Conservation (phyloP, 2,113 vertebrate species). For the Carassius carassius region DNA sequence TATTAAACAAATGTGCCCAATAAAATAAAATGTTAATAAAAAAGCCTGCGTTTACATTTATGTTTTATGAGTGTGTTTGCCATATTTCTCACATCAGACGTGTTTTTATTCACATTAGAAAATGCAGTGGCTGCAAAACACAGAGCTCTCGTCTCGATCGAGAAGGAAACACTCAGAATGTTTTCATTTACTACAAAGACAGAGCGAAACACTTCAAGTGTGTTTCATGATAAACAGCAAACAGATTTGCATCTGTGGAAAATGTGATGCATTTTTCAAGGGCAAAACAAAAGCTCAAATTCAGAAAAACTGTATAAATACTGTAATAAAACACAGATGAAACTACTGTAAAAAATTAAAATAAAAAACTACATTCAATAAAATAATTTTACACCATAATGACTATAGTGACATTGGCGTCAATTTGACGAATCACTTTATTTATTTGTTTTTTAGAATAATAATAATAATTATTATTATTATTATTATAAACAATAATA, state of each 20-base stretch:
- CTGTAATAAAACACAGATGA: background rate
- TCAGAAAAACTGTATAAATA: too few relatives aligned
- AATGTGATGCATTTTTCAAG: conserved; percentile 60
- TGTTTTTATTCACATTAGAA: background rate
- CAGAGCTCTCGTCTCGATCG: conserved; percentile 14
- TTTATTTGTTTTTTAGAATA: too few relatives aligned
- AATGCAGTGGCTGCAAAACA: background rate
- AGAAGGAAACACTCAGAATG: conserved; percentile 8
- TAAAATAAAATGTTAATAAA: too few relatives aligned
- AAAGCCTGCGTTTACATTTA: background rate
- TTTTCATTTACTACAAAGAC: conserved; percentile 49
- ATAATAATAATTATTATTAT: background rate
- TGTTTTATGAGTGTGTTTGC: background rate
- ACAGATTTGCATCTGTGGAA: conserved; percentile 55
- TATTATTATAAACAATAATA: background rate
- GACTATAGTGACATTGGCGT: too few relatives aligned
- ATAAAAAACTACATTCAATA: background rate
- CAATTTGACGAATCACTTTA: too few relatives aligned
- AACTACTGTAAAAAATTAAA: background rate
- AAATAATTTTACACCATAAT: background rate
- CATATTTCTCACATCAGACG: background rate
- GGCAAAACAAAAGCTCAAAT: conserved; percentile 35
- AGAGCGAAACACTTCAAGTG: conserved; percentile 36
- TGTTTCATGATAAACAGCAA: conserved; percentile 47
- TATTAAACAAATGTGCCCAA: too few relatives aligned